phyloP scores from a whole-genome alignment of 2,888 invertebrate species.

The Mesochorus sp. region DNA sequence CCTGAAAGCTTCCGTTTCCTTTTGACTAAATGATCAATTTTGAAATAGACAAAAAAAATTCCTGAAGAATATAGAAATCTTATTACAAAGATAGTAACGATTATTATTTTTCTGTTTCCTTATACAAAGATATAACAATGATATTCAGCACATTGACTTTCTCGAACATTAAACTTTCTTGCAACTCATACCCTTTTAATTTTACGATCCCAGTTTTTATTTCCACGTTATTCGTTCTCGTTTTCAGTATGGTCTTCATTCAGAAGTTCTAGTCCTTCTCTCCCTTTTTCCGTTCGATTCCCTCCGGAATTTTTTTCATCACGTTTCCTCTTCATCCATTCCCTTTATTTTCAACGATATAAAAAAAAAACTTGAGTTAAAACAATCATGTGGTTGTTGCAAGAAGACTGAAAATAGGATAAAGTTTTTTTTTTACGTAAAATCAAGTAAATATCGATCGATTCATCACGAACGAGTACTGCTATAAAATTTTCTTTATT shows the following conservation, averaged over 20 bases:
- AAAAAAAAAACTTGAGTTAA: slow-evolving; percentile 35
- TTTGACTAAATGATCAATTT: too few species aligned
- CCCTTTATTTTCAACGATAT: slow-evolving; percentile 19
- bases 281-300: background rate
- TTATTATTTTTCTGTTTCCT: too few species aligned
- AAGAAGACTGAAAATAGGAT: slow-evolving; percentile 11
- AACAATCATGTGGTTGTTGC: too few species aligned
- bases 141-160: too few species aligned
- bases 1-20: too few species aligned
- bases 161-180: background rate
- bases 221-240: too few species aligned
- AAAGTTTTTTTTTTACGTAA: slow-evolving; percentile 30
- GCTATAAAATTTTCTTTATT: slow-evolving; percentile 26
- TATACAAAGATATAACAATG: too few species aligned
- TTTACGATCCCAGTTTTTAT: too few species aligned
- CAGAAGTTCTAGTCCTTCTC: background rate
- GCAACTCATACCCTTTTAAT: background rate
- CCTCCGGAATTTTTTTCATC: background rate
- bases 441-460: slow-evolving; percentile 31
- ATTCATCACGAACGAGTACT: background rate
- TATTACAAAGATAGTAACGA: too few species aligned
- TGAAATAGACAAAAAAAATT: too few species aligned
- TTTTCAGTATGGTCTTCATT: too few species aligned
- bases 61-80: too few species aligned
- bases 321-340: background rate